Evolutionary conservation across 2,797 vertebrate genomes (phyloP).

Genomic region (Nyctalus aviator): DNA sequence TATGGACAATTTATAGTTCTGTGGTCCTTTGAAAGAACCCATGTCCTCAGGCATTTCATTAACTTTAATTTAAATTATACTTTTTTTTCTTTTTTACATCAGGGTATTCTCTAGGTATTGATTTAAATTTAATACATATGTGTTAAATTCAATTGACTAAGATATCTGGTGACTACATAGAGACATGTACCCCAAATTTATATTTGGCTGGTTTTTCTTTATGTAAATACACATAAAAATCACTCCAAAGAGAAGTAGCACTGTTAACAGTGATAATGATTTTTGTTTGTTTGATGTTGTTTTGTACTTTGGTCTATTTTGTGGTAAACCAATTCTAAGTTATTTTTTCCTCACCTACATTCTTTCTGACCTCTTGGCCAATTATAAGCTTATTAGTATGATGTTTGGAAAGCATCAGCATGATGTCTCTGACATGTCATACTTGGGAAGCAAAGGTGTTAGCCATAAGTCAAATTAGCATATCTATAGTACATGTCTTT

Average conservation of each 20-base stretch:
- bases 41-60: background rate
- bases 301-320: background rate
- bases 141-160: background rate
- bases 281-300: background rate
- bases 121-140: conserved; percentile 34
- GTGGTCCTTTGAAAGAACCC: conserved; percentile 7
- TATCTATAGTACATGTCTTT: conserved; percentile 9
- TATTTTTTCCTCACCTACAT: background rate
- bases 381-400: conserved; percentile 55
- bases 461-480: background rate
- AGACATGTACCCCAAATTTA: background rate
- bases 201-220: background rate
- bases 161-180: background rate
- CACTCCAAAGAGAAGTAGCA: conserved; percentile 10
- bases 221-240: background rate
- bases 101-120: background rate
- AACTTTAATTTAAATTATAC: conserved; percentile 22
- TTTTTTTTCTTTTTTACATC: background rate
- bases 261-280: background rate
- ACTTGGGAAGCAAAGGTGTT: conserved; percentile 9
- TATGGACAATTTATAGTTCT: background rate
- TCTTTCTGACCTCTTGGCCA: conserved; percentile 29
- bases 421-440: background rate
- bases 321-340: conserved; percentile 27
- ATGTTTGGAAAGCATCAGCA: background rate